Conservation (phyloP, 2,113 vertebrate genomes). For the Oncorhynchus keta region DNA sequence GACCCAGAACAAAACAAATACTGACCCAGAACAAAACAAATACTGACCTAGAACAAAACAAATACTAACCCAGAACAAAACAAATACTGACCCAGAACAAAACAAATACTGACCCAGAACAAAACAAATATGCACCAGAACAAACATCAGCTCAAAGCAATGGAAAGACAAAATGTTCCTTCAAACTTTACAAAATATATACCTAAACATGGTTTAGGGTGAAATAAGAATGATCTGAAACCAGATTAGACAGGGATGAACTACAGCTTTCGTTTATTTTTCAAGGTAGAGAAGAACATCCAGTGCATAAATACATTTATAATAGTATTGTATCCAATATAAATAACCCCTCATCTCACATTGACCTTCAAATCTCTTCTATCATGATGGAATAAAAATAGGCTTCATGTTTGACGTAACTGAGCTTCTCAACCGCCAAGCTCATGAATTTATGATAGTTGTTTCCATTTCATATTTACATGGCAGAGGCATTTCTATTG, state of each 20-base stretch:
- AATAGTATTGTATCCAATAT: background rate
- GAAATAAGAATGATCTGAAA: background rate
- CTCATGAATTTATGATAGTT: constrained; percentile 1
- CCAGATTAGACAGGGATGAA: background rate
- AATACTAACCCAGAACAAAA: background rate
- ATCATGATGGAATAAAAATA: background rate
- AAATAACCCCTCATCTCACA: background rate
- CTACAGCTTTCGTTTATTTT: background rate
- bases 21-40: background rate
- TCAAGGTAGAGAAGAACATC: constrained; percentile 2
- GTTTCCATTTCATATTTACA: background rate
- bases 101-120: background rate
- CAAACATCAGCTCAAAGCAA: background rate
- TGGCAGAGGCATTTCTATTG: background rate
- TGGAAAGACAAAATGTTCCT: background rate
- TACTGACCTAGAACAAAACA: background rate
- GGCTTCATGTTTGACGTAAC: background rate
- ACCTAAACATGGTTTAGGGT: background rate
- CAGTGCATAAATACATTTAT: background rate
- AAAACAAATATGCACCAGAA: background rate
- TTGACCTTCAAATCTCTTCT: background rate
- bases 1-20: background rate
- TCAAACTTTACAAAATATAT: background rate
- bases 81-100: too few species aligned
- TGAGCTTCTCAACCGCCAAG: background rate